These are phyloP conservation scores for Calephelis nemesis DNA, from an alignment of 1,140 invertebrate species.

Conservation along the genomic window DNA sequence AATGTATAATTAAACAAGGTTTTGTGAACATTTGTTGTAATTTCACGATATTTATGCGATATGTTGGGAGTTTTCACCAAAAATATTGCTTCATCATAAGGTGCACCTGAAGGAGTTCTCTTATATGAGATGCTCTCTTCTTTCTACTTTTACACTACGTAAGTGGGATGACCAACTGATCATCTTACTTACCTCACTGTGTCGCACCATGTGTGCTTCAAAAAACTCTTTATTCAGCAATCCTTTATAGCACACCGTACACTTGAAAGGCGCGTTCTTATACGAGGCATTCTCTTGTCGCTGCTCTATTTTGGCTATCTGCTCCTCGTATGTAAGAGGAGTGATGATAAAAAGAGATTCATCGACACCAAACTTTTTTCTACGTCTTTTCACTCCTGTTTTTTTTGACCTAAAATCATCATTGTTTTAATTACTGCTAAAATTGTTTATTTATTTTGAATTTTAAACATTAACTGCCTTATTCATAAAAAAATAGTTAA, in stretches of 20 bases:
- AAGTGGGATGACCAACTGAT: background rate
- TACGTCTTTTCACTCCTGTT: constrained; percentile 2
- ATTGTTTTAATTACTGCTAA: background rate
- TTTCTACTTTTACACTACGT: background rate
- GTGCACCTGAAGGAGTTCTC: too few relatives aligned
- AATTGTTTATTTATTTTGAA: too few relatives aligned
- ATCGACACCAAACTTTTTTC: constrained; percentile 29
- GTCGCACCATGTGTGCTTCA: constrained; percentile 47
- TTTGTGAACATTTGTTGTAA: too few relatives aligned
- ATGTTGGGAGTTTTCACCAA: background rate
- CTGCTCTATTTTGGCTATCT: constrained; percentile 51
- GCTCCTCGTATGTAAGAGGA: constrained; percentile 52
- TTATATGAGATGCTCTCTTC: background rate
- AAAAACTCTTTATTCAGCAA: constrained; percentile 50
- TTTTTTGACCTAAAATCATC: background rate
- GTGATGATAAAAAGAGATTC: constrained; percentile 56
- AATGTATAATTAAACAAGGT: too few relatives aligned
- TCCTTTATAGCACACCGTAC: constrained; percentile 49
- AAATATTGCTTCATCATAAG: background rate
- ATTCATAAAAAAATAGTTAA: too few relatives aligned
- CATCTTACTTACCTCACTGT: constrained; percentile 46
- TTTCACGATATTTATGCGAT: too few relatives aligned
- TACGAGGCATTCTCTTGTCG: constrained; percentile 45
- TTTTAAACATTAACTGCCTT: too few relatives aligned
- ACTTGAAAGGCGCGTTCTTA: constrained; percentile 48